Evolutionary conservation across 2,888 invertebrate species (phyloP), one percentile per base, ranked within the genome.

Genomic region (Acanthosepion pharaonis): DNA sequence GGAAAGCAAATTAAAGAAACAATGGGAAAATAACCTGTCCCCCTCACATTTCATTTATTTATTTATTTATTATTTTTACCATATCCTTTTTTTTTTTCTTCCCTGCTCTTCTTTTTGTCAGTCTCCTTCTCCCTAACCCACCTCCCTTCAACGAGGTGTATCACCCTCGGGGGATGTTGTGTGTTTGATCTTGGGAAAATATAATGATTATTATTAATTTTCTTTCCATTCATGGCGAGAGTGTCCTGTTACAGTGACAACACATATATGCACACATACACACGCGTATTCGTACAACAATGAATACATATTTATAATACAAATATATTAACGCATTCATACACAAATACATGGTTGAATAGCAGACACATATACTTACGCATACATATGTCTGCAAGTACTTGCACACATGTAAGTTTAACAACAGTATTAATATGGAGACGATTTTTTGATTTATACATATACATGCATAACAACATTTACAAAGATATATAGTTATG

Each of bases 191-290:
- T 93, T 42, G 15, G 53, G n/a, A 49, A 93, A 53, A 51, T 28
- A 93, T 93, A 93, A 49, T 93, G 93, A 33, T 93, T 93, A 93
- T 93, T 93, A 51, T 93, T 93, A 93, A 93, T 93, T 93, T 33
- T 53, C 49, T 28, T 28, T n/a, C n/a, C 33, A 78, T 78, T 78
- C n/a, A 78, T 78, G 15, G 78, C 78, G 5, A 78, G 78, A 11
- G n/a, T n/a, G 78, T 78, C 78, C 78, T 1, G n/a, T 78, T n/a
- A 78, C 78, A 78, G 15, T n/a, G n/a, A 78, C 0, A 25, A 25
- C 28, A 15, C 78, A 78, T 33, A 78, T 33, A 78, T 5, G 11
- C 78, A 78, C n/a, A 9, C n/a, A n/a, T 11, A 33, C 78, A 78
- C 9, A 18, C 9, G 23, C 11, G 11, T n/a, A 78, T 11, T 11